Evolutionary conservation across 2,888 invertebrate genomes (phyloP), one percentile per base, ranked within the genome.

Genomic region (Philereme vetulata): DNA sequence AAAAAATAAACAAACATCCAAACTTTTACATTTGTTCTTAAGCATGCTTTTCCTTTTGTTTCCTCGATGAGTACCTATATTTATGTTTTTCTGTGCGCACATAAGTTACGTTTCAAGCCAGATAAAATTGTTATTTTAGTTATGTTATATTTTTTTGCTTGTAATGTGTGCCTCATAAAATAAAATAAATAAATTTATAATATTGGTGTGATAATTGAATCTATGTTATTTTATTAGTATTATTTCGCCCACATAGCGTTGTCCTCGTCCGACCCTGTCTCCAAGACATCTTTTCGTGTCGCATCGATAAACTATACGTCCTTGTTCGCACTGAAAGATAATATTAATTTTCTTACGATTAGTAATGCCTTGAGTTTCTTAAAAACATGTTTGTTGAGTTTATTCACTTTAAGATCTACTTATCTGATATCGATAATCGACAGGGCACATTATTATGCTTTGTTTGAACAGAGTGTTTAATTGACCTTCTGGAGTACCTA

Each of bases 371-470:
- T 77, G 72, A 61, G 59, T 60, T 60, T 65, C 57, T 59, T 61
- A 73, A 72, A 77, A 77, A 70, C 72, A 68, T 67, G 64, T 60
- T 64, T 61, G 52, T 52, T 63, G 35, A 56, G 46, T 56, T 50
- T 46, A 54, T 60, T 51, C 51, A 7, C 67, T 65, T 63, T 52
- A 64, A 74, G 71, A 75, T 74, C 69, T 65, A 62, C 61, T 73
- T 77, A 78, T 78, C 73, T 65, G 72, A 72, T 80, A 83, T 76
- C 77, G 75, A 86, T 84, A 85, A 84, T 82, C 82, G 81, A 81
- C 80, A 84, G 71, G 81, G 78, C 60, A 62, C 67, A 72, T 76
- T 75, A 72, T 72, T 51, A 40, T 10, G 8, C 48, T 58, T 54
- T 54, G 60, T 59, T 60, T 56, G 35, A 50, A n/a, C 34, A 34